Evolutionary conservation across 1,140 invertebrate species (phyloP).

Genomic region (Euglossa dilemma): DNA sequence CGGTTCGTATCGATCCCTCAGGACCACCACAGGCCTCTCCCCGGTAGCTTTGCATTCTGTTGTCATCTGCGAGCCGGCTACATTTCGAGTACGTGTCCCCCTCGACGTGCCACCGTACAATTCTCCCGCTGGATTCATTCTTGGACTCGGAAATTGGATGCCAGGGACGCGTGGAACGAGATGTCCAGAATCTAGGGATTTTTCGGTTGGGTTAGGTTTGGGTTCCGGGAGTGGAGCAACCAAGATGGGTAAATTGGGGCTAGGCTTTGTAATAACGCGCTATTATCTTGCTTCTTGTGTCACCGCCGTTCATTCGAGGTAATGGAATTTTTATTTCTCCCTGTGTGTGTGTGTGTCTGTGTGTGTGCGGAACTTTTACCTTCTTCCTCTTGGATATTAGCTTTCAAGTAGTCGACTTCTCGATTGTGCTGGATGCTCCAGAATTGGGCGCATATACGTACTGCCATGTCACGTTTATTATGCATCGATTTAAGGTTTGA

Average conservation of each 20-base stretch:
- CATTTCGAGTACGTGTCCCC: conserved; percentile 28
- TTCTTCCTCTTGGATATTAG: too few relatives aligned
- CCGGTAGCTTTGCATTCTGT: conserved; percentile 57
- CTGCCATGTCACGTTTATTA: too few relatives aligned
- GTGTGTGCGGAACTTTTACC: too few relatives aligned
- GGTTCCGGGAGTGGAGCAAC: neutral
- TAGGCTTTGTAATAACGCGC: neutral
- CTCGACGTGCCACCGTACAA: neutral
- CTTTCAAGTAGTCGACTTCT: too few relatives aligned
- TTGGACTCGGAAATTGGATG: neutral
- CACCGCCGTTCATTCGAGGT: too few relatives aligned
- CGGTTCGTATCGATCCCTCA: conserved; percentile 76
- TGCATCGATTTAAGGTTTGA: too few relatives aligned
- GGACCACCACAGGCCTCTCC: conserved; percentile 58
- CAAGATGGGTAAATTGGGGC: too few relatives aligned
- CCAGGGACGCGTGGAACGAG: neutral
- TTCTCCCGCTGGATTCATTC: neutral
- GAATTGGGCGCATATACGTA: too few relatives aligned
- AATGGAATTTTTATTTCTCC: too few relatives aligned
- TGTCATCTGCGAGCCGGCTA: conserved; percentile 43
- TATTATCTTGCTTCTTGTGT: too few relatives aligned
- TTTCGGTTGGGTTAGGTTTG: neutral
- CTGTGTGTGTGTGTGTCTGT: too few relatives aligned
- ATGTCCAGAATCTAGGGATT: neutral
- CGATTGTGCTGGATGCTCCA: too few relatives aligned